Percentiles rank a stretch among this genome's conserved stretches.
Evolutionary conservation across 2,888 invertebrate genomes (phyloP).

Genomic region (Cheilosia variabilis): DNA sequence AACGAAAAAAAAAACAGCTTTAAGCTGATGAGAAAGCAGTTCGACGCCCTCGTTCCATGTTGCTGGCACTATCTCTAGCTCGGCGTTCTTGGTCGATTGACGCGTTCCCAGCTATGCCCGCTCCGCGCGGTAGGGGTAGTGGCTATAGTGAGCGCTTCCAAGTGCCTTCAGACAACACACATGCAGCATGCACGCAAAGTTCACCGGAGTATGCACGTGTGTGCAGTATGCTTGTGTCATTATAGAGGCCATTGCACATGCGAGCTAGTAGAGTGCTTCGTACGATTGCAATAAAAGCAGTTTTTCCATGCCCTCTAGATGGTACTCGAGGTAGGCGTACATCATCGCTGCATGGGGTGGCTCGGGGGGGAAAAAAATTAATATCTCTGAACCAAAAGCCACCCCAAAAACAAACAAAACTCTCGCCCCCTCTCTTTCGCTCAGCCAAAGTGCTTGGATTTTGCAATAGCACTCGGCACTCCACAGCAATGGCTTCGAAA

Average conservation of each 20-base stretch:
- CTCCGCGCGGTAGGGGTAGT: background rate
- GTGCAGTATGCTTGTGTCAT: slow-evolving; percentile 20
- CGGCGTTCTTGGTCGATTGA: slow-evolving; percentile 26
- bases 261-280: slow-evolving; percentile 34
- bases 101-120: background rate
- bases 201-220: slow-evolving; percentile 7
- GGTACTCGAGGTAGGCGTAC: slow-evolving; percentile 31
- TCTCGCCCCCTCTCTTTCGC: background rate
- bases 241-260: slow-evolving; percentile 73
- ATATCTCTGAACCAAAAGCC: slow-evolving; percentile 1
- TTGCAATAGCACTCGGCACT: background rate
- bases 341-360: background rate
- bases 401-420: slow-evolving; percentile 21
- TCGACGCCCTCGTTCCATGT: slow-evolving; percentile 66
- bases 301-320: slow-evolving; percentile 54
- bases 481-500: slow-evolving; percentile 50
- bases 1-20: slow-evolving; percentile 40
- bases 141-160: slow-evolving; percentile 6
- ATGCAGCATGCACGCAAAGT: slow-evolving; percentile 50
- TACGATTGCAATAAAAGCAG: slow-evolving; percentile 36
- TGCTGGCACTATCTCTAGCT: slow-evolving; percentile 21
- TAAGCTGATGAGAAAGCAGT: slow-evolving; percentile 60
- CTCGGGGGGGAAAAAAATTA: background rate
- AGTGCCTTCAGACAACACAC: slow-evolving; percentile 45
- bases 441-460: slow-evolving; percentile 12